Base-by-base conservation (phyloP, 2,113 vertebrate genomes). In the Mellivora capensis region DNA sequence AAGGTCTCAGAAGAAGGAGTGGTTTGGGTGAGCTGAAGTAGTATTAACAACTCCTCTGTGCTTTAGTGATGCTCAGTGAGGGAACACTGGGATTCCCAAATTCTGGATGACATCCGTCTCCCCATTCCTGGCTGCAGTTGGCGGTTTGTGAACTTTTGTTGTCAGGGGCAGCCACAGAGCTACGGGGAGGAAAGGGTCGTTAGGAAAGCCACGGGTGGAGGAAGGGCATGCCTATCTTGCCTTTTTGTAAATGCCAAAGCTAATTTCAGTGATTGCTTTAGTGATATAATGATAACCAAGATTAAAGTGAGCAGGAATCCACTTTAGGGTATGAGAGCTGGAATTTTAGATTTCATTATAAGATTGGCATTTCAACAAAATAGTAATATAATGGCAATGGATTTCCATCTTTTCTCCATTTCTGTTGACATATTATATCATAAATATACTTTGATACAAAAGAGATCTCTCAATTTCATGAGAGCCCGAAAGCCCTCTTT, bases 341-440 rank as follows among this genome's bases (percentile, higher is more conserved):
- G 95, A 95, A 96, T 97, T 98, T 95, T 91, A 97, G 92, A 98
- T 98, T 98, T 96, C 95, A 98, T 97, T 98, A 97, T 97, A 90
- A 97, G 97, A 97, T 96, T 96, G 92, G 90, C 82, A 84, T 96
- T 94, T 97, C 97, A 97, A 98, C 97, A 96, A 97, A 98, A 96
- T 96, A 96, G 97, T 87, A 91, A 96, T 96, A 91, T 96, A 96
- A 97, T 95, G 72, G 90, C 97, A 83, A 95, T 80, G 34, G 90
- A 97, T 98, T 98, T 98, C 96, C 95, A 96, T 98, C 97, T 98
- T 97, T 96, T 89, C 87, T 95, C 72, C 67, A 94, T 97, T 96
- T 96, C 89, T 86, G 69, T 90, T 98, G 93, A 96, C 98, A 96
- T 96, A 97, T 97, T 93, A 94, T 93, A 96, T 97, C 97, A 98